Percentiles rank a stretch among this genome's conserved stretches.
phyloP scores from a whole-genome alignment of 1,140 invertebrate species.

The Oscheius sp. region DNA sequence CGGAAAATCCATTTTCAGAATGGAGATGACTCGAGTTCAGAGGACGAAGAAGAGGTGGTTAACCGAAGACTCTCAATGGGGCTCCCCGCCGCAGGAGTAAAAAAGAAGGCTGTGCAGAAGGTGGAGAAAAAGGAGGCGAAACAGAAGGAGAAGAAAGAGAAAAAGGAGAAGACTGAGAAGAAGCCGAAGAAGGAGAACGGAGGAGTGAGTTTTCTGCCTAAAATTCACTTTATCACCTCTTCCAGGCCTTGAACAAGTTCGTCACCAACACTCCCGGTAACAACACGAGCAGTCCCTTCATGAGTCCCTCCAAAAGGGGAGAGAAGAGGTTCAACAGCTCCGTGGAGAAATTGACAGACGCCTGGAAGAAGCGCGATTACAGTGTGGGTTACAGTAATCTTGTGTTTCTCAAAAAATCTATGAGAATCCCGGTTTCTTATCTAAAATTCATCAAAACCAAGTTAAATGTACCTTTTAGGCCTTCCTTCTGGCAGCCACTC shows the following conservation, averaged over 20 bases:
- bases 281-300: neutral
- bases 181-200: neutral
- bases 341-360: neutral
- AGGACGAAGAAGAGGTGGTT: neutral
- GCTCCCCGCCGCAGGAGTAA: too few species aligned
- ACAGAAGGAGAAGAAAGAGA: neutral
- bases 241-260: neutral
- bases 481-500: neutral
- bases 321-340: neutral
- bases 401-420: neutral
- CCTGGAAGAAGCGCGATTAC: neutral
- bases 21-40: neutral
- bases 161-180: conserved; percentile 2
- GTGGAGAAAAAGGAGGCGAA: neutral
- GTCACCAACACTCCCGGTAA: neutral
- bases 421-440: too few species aligned
- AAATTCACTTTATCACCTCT: neutral
- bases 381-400: neutral
- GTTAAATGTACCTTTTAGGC: neutral
- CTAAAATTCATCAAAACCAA: too few species aligned
- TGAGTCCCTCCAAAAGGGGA: neutral
- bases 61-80: neutral
- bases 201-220: neutral
- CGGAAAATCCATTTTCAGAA: neutral
- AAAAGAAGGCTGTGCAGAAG: neutral